Conservation (phyloP, 2,888 invertebrate genomes). For the Coelinius sp. region DNA sequence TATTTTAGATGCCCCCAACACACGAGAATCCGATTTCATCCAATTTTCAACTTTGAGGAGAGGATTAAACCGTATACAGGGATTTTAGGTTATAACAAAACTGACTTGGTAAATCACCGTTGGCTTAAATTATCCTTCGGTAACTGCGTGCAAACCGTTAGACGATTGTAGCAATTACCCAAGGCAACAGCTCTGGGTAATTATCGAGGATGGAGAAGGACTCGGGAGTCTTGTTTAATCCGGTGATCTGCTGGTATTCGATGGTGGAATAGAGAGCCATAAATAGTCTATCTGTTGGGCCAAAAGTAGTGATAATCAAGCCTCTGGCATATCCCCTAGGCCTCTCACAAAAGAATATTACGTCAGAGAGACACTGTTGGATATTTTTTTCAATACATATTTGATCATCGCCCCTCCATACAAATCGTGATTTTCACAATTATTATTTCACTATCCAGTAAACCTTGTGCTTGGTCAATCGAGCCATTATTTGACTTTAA, state of each 20-base stretch:
- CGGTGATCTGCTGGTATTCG: slow-evolving; percentile 61
- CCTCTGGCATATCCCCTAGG: slow-evolving; percentile 41
- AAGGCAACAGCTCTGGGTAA: slow-evolving; percentile 58
- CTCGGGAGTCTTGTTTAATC: slow-evolving; percentile 68
- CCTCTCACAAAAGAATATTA: slow-evolving; percentile 48
- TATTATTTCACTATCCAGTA: slow-evolving; percentile 53
- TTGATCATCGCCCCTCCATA: slow-evolving; percentile 33
- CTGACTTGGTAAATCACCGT: slow-evolving; percentile 68
- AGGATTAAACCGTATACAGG: slow-evolving; percentile 41
- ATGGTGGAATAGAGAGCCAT: slow-evolving; percentile 28
- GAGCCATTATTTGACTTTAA: slow-evolving; percentile 25
- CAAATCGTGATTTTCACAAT: slow-evolving; percentile 62
- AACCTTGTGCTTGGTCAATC: slow-evolving; percentile 38
- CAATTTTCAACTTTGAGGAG: slow-evolving; percentile 67
- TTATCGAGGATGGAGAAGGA: slow-evolving; percentile 66
- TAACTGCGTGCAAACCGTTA: slow-evolving; percentile 58
- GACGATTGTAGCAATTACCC: slow-evolving; percentile 69
- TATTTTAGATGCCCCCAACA: not conserved
- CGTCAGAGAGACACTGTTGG: slow-evolving; percentile 39
- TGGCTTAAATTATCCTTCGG: slow-evolving; percentile 64
- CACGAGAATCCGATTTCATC: slow-evolving; percentile 38
- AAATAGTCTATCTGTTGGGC: not conserved
- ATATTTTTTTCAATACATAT: slow-evolving; percentile 30
- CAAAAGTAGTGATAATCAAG: slow-evolving; percentile 19
- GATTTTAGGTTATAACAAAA: slow-evolving; percentile 59